A percentile compares a stretch with the other conserved stretches of the same genome.
Conservation (phyloP, 2,113 vertebrate species). For the Bucco capensis region DNA sequence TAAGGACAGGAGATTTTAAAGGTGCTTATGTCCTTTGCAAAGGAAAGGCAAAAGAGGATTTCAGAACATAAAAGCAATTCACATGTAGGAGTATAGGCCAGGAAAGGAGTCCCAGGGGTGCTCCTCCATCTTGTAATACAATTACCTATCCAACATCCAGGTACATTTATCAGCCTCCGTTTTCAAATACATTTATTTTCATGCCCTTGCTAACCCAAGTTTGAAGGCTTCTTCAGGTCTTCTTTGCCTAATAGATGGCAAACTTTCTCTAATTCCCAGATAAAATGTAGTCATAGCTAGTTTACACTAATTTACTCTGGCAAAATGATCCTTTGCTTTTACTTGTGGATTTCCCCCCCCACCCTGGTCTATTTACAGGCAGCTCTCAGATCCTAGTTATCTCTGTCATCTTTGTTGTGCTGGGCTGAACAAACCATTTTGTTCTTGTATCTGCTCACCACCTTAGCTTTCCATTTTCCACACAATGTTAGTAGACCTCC, state of each 20-base stretch:
- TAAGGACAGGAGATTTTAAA: background rate
- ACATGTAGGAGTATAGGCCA: background rate
- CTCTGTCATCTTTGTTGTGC: background rate
- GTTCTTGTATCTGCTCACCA: background rate
- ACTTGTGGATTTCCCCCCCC: background rate
- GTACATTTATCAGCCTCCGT: background rate
- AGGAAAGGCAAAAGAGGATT: constrained; percentile 1
- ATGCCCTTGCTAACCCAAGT: background rate
- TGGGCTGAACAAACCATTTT: background rate
- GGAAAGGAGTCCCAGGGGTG: background rate
- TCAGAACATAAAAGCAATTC: background rate
- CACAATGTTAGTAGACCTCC: background rate
- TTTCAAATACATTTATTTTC: background rate
- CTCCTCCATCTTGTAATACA: background rate
- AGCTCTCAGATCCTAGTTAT: background rate
- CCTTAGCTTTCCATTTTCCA: background rate
- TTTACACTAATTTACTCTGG: background rate
- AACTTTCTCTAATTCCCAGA: background rate
- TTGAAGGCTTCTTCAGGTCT: background rate
- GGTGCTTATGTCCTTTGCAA: background rate
- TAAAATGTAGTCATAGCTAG: background rate
- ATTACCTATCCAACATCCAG: background rate
- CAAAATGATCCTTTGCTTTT: background rate
- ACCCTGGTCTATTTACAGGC: background rate
- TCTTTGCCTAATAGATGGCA: background rate